phyloP scores from a whole-genome alignment of 2,888 invertebrate species.

The Stenolophus ochropezus region DNA sequence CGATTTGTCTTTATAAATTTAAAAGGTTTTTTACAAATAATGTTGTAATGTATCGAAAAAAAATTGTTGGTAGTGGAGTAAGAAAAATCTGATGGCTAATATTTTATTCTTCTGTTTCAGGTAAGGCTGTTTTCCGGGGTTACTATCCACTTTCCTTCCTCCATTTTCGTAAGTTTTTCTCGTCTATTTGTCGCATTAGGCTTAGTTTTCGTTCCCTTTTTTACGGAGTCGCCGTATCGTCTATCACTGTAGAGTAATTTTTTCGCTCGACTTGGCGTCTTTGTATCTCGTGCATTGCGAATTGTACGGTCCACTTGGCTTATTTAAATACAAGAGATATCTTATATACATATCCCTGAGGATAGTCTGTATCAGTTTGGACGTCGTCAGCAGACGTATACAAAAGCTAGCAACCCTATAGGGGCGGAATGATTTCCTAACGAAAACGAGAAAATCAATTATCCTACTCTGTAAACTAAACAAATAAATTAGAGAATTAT shows the following conservation, averaged over 20 bases:
- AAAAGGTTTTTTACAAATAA: too few species aligned
- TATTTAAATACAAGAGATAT: conserved; percentile 70
- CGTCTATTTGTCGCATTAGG: background rate
- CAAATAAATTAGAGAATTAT: too few species aligned
- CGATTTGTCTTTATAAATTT: too few species aligned
- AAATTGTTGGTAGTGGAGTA: too few species aligned
- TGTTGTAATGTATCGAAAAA: too few species aligned
- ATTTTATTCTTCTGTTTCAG: background rate
- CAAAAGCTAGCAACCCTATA: background rate
- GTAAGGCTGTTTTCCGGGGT: background rate
- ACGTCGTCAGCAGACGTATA: conserved; percentile 14
- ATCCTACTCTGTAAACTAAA: too few species aligned
- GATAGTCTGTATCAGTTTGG: background rate
- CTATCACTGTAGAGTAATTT: conserved; percentile 45
- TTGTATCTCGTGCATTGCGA: conserved; percentile 66
- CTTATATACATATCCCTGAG: conserved; percentile 41
- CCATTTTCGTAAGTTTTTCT: background rate
- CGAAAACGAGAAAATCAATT: background rate
- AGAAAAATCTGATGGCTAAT: background rate
- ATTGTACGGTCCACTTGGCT: conserved; percentile 70
- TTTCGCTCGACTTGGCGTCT: conserved; percentile 44
- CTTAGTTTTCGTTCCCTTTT: background rate
- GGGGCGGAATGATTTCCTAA: background rate
- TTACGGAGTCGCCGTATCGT: background rate
- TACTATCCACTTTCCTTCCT: background rate